Conservation (phyloP, 2,113 vertebrate genomes). For the Cyprinus carpio region DNA sequence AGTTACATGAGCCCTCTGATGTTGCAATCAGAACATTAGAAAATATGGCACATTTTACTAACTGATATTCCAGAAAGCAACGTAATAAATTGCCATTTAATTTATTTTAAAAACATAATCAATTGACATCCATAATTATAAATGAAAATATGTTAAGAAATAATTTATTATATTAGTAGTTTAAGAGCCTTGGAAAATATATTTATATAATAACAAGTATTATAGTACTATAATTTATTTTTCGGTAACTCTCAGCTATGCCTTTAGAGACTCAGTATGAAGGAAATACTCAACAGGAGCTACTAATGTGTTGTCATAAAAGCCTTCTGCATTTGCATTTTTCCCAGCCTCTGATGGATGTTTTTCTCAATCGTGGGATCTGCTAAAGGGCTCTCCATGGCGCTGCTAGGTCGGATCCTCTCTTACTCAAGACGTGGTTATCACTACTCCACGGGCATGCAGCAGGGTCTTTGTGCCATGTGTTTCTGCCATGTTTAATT, state of each 20-base stretch:
- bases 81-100: too few species aligned
- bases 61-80: too few species aligned
- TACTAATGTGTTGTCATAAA: neutral
- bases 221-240: neutral
- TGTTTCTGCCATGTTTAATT: slow-evolving; percentile 51
- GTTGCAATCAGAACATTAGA: too few species aligned
- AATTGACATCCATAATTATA: too few species aligned
- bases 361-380: slow-evolving; percentile 2
- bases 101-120: too few species aligned
- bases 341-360: neutral
- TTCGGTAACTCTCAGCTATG: neutral
- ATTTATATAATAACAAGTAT: too few species aligned
- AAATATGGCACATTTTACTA: too few species aligned
- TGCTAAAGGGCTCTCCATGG: slow-evolving; percentile 22
- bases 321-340: neutral
- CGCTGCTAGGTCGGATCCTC: neutral
- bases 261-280: neutral
- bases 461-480: slow-evolving; percentile 32
- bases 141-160: too few species aligned
- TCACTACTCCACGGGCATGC: slow-evolving; percentile 24
- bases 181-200: too few species aligned
- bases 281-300: neutral
- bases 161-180: too few species aligned
- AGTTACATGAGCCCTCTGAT: too few species aligned
- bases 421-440: slow-evolving; percentile 13